Evolutionary conservation across 2,797 vertebrate species (phyloP).

Genomic region (Scyliorhinus canicula): DNA sequence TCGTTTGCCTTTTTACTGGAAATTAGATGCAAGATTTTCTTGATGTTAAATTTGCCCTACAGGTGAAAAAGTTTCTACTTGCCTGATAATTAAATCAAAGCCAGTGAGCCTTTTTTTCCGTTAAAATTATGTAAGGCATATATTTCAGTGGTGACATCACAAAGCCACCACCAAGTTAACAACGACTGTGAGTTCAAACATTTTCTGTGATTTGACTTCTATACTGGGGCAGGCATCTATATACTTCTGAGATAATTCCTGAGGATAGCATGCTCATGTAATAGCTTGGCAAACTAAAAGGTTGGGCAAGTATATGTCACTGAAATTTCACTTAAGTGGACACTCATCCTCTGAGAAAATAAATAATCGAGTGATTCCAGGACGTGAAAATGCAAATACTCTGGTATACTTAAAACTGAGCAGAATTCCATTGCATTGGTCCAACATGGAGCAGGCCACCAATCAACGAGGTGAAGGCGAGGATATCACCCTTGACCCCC

Average conservation of each 20-base stretch:
- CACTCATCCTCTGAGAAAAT: background rate
- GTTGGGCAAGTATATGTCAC: background rate
- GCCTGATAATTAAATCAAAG: background rate
- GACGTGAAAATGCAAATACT: background rate
- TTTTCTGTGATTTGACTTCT: background rate
- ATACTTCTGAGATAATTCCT: background rate
- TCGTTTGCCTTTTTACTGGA: background rate
- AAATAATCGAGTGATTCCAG: background rate
- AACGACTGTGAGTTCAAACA: background rate
- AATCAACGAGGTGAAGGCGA: no score
- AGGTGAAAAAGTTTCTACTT: background rate
- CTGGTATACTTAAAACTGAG: background rate
- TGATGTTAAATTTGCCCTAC: background rate
- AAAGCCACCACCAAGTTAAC: background rate
- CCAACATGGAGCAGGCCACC: background rate
- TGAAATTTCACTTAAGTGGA: background rate
- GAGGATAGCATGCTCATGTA: background rate
- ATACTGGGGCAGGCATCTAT: background rate
- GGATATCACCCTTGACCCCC: no score
- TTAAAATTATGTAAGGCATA: background rate
- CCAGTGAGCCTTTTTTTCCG: background rate
- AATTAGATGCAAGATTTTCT: background rate
- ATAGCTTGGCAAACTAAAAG: background rate
- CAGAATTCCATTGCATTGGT: background rate
- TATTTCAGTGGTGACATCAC: background rate